A percentile compares a stretch with the other conserved stretches of the same genome.
Conservation (phyloP, 2,113 vertebrate species). For the Cyprinodon tularosa region DNA sequence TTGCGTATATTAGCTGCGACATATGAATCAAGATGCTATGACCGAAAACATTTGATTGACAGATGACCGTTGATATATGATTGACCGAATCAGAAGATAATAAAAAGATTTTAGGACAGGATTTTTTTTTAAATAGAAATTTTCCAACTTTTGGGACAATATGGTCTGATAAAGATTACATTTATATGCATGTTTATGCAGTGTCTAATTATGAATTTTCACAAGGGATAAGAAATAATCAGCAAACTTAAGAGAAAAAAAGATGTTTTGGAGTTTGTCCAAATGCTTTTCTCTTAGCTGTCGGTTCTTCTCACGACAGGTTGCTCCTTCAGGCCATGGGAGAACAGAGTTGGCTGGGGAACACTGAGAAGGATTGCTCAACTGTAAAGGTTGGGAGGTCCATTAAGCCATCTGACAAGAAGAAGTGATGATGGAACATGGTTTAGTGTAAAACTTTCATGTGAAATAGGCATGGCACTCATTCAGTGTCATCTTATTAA, state of each 20-base stretch:
- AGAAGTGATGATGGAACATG: constrained; percentile 35
- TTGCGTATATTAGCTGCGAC: too few species aligned
- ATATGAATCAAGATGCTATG: too few species aligned
- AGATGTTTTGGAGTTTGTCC: not conserved
- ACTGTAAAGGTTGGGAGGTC: constrained; percentile 53
- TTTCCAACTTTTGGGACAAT: too few species aligned
- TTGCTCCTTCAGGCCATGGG: constrained; percentile 18
- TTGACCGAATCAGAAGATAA: too few species aligned
- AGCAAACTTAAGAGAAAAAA: not conserved
- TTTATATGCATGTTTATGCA: too few species aligned
- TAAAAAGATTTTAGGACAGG: too few species aligned
- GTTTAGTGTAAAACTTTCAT: constrained; percentile 46
- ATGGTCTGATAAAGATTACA: too few species aligned
- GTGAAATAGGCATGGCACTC: constrained; percentile 45
- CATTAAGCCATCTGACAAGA: constrained; percentile 57
- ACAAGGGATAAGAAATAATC: not conserved
- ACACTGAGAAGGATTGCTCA: constrained; percentile 45
- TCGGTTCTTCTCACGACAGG: constrained; percentile 25
- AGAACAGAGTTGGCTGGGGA: constrained; percentile 24
- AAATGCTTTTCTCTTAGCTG: not conserved
- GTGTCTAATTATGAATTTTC: not conserved
- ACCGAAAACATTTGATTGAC: too few species aligned
- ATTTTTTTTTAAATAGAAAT: too few species aligned
- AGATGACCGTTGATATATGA: too few species aligned
- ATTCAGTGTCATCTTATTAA: constrained; percentile 24